phyloP scores from a whole-genome alignment of 2,888 invertebrate genomes.

The Hofmannophila pseudospretella region DNA sequence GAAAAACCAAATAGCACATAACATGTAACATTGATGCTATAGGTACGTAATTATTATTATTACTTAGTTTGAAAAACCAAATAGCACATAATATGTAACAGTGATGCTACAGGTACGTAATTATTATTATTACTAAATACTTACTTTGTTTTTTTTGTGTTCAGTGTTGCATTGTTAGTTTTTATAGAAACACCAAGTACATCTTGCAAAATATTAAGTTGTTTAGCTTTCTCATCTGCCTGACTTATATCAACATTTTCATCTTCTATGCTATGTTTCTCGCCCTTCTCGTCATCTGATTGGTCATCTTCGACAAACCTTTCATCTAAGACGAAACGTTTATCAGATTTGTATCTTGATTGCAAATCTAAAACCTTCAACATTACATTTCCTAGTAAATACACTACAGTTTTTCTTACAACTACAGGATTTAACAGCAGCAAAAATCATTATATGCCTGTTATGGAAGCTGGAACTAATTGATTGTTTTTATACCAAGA shows the following conservation, averaged over 20 bases:
- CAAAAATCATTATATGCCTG: no score
- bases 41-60: no score
- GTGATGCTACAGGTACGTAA: background rate
- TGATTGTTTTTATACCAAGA: no score
- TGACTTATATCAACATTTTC: slow-evolving; percentile 59
- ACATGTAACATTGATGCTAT: no score
- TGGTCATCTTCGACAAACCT: slow-evolving; percentile 80
- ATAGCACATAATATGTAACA: no score
- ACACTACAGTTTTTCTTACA: no score
- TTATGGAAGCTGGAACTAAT: no score
- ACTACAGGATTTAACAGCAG: no score
- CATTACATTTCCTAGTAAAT: slow-evolving; percentile 9
- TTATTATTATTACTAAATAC: background rate
- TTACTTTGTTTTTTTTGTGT: slow-evolving; percentile 46
- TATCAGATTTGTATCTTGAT: slow-evolving; percentile 84
- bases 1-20: slow-evolving; percentile 11
- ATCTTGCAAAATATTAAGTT: slow-evolving; percentile 74
- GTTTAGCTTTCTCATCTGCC: slow-evolving; percentile 70
- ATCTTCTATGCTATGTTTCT: slow-evolving; percentile 7
- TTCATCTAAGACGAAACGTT: slow-evolving; percentile 85
- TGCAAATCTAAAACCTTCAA: slow-evolving; percentile 83
- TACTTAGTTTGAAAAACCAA: slow-evolving; percentile 37
- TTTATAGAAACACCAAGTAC: slow-evolving; percentile 71
- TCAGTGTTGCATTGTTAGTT: slow-evolving; percentile 25
- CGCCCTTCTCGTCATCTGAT: slow-evolving; percentile 39